Percentiles rank a stretch among this genome's conserved stretches.
Conservation (phyloP, 2,113 vertebrate species). For the Pluvialis apricaria region DNA sequence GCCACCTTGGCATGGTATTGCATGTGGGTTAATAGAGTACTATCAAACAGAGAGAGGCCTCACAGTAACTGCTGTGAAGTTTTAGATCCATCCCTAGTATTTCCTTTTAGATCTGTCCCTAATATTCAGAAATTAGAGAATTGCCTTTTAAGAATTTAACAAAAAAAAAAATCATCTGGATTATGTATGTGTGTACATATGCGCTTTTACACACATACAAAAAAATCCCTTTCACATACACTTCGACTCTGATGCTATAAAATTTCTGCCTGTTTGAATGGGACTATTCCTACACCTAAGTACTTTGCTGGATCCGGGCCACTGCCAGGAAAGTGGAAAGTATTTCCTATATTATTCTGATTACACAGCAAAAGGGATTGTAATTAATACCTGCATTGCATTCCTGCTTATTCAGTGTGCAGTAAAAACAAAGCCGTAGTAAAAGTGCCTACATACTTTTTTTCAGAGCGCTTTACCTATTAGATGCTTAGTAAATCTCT, state of each 20-base stretch:
- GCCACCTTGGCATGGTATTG: not conserved
- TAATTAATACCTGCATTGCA: not conserved
- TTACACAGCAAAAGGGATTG: not conserved
- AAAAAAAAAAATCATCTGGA: not conserved
- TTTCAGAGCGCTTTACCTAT: not conserved
- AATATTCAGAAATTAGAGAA: not conserved
- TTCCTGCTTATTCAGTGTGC: not conserved
- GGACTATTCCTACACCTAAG: not conserved
- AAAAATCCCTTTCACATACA: not conserved
- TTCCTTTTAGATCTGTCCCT: not conserved
- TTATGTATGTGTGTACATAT: not conserved
- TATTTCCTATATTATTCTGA: not conserved
- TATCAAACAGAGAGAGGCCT: not conserved
- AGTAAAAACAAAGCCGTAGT: not conserved
- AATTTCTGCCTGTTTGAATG: not conserved
- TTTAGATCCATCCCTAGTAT: not conserved
- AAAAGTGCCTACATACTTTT: not conserved
- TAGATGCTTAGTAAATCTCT: not conserved
- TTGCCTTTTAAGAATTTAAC: not conserved
- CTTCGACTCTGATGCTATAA: not conserved
- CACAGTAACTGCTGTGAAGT: not conserved
- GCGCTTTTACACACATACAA: not conserved
- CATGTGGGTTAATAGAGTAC: not conserved
- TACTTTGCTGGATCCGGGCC: not conserved
- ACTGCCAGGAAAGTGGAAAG: not conserved